Base-by-base conservation (phyloP, 2,113 vertebrate genomes). In the Lampris megalopsis region DNA sequence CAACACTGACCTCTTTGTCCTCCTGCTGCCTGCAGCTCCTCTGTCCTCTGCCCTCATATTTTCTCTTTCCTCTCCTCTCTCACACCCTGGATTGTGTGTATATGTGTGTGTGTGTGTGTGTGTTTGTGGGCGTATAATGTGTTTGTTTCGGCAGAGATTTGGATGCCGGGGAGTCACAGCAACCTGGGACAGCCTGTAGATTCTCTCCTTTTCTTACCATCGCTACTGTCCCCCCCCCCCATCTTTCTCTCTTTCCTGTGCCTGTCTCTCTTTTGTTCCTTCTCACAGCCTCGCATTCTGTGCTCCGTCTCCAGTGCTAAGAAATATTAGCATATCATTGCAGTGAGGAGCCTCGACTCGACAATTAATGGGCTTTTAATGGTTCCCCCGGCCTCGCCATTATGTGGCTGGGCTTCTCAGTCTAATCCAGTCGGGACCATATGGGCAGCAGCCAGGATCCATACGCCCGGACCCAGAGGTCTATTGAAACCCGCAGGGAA, bases 301-400 rank as follows among this genome's bases (percentile, higher is more conserved):
- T 59, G 69, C 70, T 66, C 68, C 5, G 56, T 90, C 77, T 80
- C 82, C 49, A 13, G 59, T 66, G 71, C 72, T 80, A 43, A 81
- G 67, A 85, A 79, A 80, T 88, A 94, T 92, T 91, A 92, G 89
- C 90, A 94, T 92, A 89, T 82, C 79, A 63, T 87, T 88, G 88
- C 86, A 67, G 43, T 78, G 47, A 89, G 89, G 83, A 86, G 83
- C 79, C 77, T 90, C 81, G 74, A 86, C 80, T 90, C 88, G 77
- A 86, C 88, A 92, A 92, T 90, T 91, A 93, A 92, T 94, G 84
- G 84, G 60, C 88, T 92, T 93, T 91, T 93, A 93, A 93, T 92
- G 91, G 89, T 88, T 89, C 86, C 81, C 74, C 11, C 64, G 68
- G 89, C 88, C 87, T 79, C 83, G 13, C 79, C 69, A 89, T 93